Conservation (phyloP, 2,797 vertebrate species). For the Psittacula echo region DNA sequence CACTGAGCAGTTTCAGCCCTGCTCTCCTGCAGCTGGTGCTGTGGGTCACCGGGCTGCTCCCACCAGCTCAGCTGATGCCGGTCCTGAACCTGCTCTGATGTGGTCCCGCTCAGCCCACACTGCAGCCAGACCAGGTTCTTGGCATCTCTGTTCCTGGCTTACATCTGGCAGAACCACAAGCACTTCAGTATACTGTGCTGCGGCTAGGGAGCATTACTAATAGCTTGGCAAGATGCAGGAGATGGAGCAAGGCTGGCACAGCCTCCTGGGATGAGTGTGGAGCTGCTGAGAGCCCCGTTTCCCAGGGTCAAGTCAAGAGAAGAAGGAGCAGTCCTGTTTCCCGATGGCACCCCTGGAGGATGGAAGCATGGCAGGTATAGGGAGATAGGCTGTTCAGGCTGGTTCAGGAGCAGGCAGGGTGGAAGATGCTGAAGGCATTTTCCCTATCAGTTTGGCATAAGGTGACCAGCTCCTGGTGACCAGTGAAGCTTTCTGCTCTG, state of each 20-base stretch:
- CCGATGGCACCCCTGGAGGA: background rate
- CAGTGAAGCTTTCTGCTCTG: background rate
- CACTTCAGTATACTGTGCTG: background rate
- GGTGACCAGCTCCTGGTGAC: background rate
- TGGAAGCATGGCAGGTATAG: background rate
- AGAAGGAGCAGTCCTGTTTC: background rate
- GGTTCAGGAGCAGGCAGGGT: background rate
- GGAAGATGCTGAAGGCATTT: background rate
- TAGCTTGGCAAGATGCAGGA: background rate
- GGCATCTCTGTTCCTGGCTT: background rate
- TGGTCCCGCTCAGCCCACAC: background rate
- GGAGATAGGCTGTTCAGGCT: background rate
- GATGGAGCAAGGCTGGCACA: background rate
- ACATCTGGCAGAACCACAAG: background rate
- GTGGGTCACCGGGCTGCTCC: background rate
- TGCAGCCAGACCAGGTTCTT: background rate
- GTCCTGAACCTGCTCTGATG: background rate
- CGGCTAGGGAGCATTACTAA: background rate
- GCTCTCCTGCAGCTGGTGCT: background rate
- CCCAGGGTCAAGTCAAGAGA: background rate
- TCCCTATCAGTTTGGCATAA: background rate
- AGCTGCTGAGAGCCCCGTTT: background rate
- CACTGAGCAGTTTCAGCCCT: background rate
- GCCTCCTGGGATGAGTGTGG: background rate
- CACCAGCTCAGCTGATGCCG: background rate